These are phyloP conservation scores for Corythoichthys haematopterus DNA, from an alignment of 2,113 vertebrate genomes.

Conservation along the genomic window DNA sequence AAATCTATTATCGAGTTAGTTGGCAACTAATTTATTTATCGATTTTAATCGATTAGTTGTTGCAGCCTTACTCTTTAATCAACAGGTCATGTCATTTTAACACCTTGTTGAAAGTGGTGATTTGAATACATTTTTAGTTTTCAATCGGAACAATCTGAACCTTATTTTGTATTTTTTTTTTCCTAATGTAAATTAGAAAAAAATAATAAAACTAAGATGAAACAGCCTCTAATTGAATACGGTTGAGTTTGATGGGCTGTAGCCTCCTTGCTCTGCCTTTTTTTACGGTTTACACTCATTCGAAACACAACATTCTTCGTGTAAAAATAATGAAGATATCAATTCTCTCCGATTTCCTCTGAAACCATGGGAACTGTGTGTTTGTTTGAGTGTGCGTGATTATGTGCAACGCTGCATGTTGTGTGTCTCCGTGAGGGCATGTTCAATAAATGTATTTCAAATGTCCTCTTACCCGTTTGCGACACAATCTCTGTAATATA, in stretches of 20 bases:
- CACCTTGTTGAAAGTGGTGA: no score
- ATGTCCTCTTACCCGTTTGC: not conserved
- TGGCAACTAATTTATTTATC: no score
- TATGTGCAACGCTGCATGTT: conserved; percentile 4
- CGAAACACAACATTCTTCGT: not conserved
- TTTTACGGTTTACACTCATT: not conserved
- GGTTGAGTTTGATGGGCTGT: not conserved
- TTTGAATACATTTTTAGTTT: no score
- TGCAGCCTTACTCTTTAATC: no score
- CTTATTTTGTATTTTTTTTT: no score
- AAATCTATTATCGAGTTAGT: no score
- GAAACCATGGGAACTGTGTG: conserved; percentile 10
- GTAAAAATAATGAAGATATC: not conserved
- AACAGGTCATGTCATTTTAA: no score
- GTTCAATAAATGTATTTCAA: conserved; percentile 1
- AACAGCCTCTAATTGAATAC: no score
- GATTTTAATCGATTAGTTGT: no score
- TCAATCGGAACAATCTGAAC: no score
- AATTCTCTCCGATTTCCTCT: not conserved
- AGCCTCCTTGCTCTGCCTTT: not conserved
- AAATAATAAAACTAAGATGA: no score
- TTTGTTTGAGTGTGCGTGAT: conserved; percentile 16
- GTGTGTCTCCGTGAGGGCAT: conserved; percentile 7
- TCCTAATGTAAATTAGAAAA: no score
- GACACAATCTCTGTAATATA: conserved; percentile 3